These are phyloP conservation scores for Perithous albicinctus DNA, from an alignment of 2,888 invertebrate species.

Conservation along the genomic window DNA sequence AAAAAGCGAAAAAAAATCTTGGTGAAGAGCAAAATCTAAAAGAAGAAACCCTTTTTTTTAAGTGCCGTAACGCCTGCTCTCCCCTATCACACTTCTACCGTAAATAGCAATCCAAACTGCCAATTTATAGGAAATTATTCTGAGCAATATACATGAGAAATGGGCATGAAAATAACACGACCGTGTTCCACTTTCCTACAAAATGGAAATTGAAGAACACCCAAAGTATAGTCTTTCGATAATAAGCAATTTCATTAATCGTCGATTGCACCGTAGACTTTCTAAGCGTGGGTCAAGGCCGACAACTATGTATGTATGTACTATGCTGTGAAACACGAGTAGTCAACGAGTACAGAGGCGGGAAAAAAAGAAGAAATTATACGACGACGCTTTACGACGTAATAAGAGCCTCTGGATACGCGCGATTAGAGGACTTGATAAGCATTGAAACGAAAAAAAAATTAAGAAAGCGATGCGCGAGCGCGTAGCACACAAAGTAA, in stretches of 20 bases:
- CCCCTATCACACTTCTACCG: background rate
- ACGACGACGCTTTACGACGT: too few species aligned
- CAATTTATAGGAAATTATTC: conserved; percentile 5
- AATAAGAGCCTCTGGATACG: conserved; percentile 11
- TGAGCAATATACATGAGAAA: conserved; percentile 1
- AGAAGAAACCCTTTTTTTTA: too few species aligned
- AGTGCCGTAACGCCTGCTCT: too few species aligned
- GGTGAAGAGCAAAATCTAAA: too few species aligned
- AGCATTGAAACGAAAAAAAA: background rate
- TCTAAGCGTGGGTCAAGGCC: conserved; percentile 39
- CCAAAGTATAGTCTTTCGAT: background rate
- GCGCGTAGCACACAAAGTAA: background rate
- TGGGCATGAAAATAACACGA: conserved; percentile 4
- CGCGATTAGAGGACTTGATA: conserved; percentile 10
- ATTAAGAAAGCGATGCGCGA: conserved; percentile 6
- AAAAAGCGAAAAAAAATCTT: too few species aligned
- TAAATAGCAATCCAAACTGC: conserved; percentile 2
- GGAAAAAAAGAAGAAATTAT: conserved; percentile 1
- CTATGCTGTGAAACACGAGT: background rate
- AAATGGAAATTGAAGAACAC: conserved; percentile 14
- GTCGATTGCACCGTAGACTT: conserved; percentile 19
- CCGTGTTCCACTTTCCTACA: background rate
- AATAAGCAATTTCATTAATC: conserved; percentile 12
- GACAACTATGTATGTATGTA: conserved; percentile 10
- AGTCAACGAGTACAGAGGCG: conserved; percentile 4